Base-by-base conservation (phyloP, 2,113 vertebrate genomes). In the Nesogale talazaci region DNA sequence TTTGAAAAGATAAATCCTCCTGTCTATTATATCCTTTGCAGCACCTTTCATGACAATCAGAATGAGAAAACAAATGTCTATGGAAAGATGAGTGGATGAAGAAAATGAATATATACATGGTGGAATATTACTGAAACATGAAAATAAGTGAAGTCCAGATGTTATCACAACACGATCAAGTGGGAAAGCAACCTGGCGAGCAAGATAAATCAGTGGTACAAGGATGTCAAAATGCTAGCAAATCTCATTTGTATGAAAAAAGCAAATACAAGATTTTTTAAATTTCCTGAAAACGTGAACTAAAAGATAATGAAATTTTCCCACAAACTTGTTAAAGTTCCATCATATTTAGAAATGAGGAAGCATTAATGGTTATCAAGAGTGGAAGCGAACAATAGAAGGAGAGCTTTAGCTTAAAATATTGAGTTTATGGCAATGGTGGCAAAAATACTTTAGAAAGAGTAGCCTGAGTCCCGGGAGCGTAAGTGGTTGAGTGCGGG, bases 1-100 rank as follows among this genome's bases (percentile, higher is more conserved):
- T 82, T 78, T 83, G 79, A 92, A 34, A 82, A 27, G 72, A 57
- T 70, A 78, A 91, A 59, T 85, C 63, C 23, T 69, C 19, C 8
- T 72, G n/a, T 36, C 8, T 70, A 72, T 19, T 15, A 36, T 72
- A 3, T 72, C 36, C 70, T 17, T 3, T 72, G 70, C 3, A 72
- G 70, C 34, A 36, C 34, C 36, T 22, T 36, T 72, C 34, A 36
- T 19, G 20, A 72, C 1, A 36, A 19, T 3, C 19, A 72, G 36
- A 36, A 36, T 72, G 34, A 9, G 20, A 34, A 72, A 72, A 36
- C n/a, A 38, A 72, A 19, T 36, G 34, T 8, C 34, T 20, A 72
- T 22, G 7, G 19, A 72, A n/a, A 72, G 34, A 36, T 36, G n/a
- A 72, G 9, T 38, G 20, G 34, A 36, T 36, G 36, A 72, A 36